Evolutionary conservation across 2,113 vertebrate species (phyloP).

Genomic region (Pimephales promelas): DNA sequence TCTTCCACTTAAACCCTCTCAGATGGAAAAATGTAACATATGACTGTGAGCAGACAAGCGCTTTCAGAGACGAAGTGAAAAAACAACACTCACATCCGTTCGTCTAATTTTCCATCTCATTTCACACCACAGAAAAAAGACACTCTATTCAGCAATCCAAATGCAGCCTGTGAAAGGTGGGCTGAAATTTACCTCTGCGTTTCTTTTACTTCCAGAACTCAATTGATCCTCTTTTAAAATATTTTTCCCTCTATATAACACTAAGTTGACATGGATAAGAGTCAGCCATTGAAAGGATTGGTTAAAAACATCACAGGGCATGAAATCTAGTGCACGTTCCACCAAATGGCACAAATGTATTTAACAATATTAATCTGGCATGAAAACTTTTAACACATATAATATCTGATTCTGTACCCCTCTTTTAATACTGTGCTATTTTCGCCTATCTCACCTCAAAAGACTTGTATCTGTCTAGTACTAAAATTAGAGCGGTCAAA

Average conservation of each 20-base stretch:
- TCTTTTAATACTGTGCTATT: not conserved
- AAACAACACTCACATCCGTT: constrained; percentile 23
- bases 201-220: constrained; percentile 13
- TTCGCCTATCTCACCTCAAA: not conserved
- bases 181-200: constrained; percentile 15
- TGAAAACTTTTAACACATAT: not conserved
- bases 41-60: constrained; percentile 11
- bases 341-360: not conserved
- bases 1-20: constrained; percentile 33
- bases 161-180: constrained; percentile 13
- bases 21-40: constrained; percentile 18
- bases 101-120: constrained; percentile 41
- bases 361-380: not conserved
- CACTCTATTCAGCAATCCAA: constrained; percentile 29
- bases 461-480: not conserved
- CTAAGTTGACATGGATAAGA: not conserved
- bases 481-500: no score
- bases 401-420: not conserved
- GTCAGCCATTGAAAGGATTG: not conserved
- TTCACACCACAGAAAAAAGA: constrained; percentile 45
- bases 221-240: not conserved
- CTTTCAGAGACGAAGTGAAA: constrained; percentile 18
- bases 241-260: not conserved
- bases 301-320: not conserved
- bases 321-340: not conserved